Conservation (phyloP, 2,797 vertebrate genomes). For the Leptodactylus fallax region DNA sequence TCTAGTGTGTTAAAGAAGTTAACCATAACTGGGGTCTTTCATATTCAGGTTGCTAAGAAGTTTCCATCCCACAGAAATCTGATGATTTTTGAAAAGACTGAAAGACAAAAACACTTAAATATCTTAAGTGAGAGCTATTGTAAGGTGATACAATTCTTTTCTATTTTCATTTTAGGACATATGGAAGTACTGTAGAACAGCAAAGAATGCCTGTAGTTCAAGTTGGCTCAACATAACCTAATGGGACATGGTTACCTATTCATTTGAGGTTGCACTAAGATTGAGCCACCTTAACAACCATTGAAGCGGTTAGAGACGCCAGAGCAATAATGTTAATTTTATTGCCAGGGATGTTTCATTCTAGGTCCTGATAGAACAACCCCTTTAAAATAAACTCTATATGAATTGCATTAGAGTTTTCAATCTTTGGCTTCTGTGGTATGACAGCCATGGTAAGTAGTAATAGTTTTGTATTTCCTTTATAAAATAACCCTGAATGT, state of each 20-base stretch:
- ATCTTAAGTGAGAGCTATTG: too few relatives aligned
- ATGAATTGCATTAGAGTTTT: neutral
- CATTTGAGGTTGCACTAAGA: neutral
- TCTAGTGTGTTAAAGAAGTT: too few relatives aligned
- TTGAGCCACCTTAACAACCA: neutral
- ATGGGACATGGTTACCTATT: neutral
- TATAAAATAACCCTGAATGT: slow-evolving; percentile 18
- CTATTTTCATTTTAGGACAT: too few relatives aligned
- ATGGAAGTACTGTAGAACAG: too few relatives aligned
- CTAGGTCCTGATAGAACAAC: neutral
- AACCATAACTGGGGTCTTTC: too few relatives aligned
- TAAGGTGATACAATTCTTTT: too few relatives aligned
- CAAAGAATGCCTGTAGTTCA: too few relatives aligned
- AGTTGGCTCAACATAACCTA: too few relatives aligned
- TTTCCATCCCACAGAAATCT: too few relatives aligned
- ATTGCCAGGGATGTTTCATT: neutral
- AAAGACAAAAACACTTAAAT: too few relatives aligned
- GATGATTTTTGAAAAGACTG: too few relatives aligned
- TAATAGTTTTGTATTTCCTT: neutral
- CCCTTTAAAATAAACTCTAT: neutral
- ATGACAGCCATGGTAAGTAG: neutral
- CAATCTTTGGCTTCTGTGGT: neutral
- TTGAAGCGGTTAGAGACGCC: neutral
- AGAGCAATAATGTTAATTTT: neutral
- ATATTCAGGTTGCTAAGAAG: too few relatives aligned